phyloP scores from a whole-genome alignment of 2,113 vertebrate genomes.

The Pungitius pungitius region DNA sequence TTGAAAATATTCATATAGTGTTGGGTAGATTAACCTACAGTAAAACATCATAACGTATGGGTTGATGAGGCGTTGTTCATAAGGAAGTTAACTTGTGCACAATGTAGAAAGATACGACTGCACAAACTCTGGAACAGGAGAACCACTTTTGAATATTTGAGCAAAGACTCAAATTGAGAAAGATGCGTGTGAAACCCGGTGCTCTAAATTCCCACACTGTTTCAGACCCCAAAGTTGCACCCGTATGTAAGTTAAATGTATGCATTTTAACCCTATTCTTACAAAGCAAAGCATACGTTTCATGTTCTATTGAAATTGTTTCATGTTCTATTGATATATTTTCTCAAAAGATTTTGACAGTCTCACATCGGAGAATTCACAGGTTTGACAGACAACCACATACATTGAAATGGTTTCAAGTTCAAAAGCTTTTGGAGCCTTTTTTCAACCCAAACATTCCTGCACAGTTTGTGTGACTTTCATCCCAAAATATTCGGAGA shows the following conservation, averaged over 20 bases:
- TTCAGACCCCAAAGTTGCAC: not conserved
- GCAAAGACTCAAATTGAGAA: conserved; percentile 4
- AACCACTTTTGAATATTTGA: not conserved
- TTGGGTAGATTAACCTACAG: not conserved
- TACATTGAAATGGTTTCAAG: not conserved
- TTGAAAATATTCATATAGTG: not conserved
- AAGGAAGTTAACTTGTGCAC: conserved; percentile 4
- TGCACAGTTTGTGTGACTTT: not conserved
- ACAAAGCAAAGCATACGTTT: not conserved
- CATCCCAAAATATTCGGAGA: not conserved
- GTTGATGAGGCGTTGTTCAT: not conserved
- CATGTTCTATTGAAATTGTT: not conserved
- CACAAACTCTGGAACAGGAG: conserved; percentile 1
- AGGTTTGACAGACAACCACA: conserved; percentile 2
- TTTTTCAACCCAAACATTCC: not conserved
- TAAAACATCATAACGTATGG: not conserved
- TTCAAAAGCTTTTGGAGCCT: not conserved
- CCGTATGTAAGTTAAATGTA: not conserved
- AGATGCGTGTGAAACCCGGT: not conserved
- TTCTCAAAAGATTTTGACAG: not conserved
- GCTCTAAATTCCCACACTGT: conserved; percentile 11
- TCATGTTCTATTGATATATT: not conserved
- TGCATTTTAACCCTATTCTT: not conserved
- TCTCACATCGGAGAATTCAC: not conserved
- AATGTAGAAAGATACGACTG: conserved; percentile 9